A percentile compares a stretch with the other conserved stretches of the same genome.
These are phyloP conservation scores for Scolopax bukidnonensis DNA, from an alignment of 2,797 vertebrate species.

Conservation along the genomic window DNA sequence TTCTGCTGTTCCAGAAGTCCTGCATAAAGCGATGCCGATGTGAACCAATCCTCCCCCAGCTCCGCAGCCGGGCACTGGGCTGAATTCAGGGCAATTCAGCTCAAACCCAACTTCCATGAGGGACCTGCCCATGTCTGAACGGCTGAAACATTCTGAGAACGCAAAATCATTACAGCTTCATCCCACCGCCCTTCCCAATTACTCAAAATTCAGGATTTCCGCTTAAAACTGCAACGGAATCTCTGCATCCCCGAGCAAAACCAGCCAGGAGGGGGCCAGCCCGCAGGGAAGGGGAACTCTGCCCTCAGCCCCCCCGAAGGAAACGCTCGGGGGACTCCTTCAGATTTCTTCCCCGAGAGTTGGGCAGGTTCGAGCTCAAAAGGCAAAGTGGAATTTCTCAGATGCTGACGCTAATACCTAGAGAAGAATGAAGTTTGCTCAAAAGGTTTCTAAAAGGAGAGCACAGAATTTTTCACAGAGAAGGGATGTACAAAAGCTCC, in stretches of 20 bases:
- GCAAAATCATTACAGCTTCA: rapidly evolving
- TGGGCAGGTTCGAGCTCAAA: neutral
- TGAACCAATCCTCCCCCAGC: neutral
- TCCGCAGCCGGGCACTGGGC: neutral
- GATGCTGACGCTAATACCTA: neutral
- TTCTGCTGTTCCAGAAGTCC: neutral
- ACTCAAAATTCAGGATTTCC: neutral
- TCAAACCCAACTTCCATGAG: rapidly evolving
- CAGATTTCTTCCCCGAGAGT: neutral
- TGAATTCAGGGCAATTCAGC: neutral
- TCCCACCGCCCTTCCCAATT: rapidly evolving
- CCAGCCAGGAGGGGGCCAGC: neutral
- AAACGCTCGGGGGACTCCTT: neutral
- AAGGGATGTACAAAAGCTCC: slow-evolving; percentile 18
- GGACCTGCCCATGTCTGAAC: rapidly evolving
- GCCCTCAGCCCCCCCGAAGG: rapidly evolving
- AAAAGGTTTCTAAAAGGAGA: neutral
- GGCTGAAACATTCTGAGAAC: neutral
- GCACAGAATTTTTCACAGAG: neutral
- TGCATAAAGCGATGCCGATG: rapidly evolving
- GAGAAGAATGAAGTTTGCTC: neutral
- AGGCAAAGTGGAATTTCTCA: rapidly evolving
- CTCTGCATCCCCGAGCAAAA: neutral
- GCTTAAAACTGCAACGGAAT: rapidly evolving
- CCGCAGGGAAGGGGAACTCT: rapidly evolving